phyloP scores from a whole-genome alignment of 1,140 invertebrate species.

The Druon quercuslanigerum region DNA sequence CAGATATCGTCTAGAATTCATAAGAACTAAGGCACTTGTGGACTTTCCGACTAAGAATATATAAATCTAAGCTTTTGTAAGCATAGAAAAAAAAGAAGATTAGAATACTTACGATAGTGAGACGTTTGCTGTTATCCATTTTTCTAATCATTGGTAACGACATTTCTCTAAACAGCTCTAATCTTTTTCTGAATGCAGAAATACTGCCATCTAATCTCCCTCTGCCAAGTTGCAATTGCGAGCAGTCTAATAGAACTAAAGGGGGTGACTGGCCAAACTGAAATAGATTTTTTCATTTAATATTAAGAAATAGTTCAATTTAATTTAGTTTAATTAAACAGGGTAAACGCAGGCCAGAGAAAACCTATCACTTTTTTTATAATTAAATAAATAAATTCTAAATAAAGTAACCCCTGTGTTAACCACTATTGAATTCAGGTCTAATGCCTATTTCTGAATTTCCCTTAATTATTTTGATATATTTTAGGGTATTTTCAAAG shows the following conservation, averaged over 20 bases:
- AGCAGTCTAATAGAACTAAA: slow-evolving; percentile 88
- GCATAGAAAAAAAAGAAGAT: slow-evolving; percentile 21
- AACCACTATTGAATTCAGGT: too few species aligned
- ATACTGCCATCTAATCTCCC: slow-evolving; percentile 89
- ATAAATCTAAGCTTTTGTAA: neutral
- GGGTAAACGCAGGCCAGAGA: too few species aligned
- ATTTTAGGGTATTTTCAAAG: too few species aligned
- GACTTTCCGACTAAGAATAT: too few species aligned
- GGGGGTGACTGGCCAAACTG: slow-evolving; percentile 86
- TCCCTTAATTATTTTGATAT: too few species aligned
- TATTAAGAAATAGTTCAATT: neutral
- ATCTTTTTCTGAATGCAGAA: slow-evolving; percentile 85
- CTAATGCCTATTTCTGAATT: too few species aligned
- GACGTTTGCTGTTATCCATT: slow-evolving; percentile 85
- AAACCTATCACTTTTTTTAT: too few species aligned
- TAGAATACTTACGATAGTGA: slow-evolving; percentile 77
- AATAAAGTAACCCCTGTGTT: too few species aligned
- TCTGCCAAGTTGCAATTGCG: slow-evolving; percentile 87
- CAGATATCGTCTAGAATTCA: too few species aligned
- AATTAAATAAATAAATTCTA: too few species aligned
- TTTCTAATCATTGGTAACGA: slow-evolving; percentile 91
- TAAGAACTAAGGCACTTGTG: too few species aligned
- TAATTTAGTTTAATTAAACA: too few species aligned
- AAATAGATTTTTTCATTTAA: slow-evolving; percentile 38
- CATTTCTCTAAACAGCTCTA: slow-evolving; percentile 90